Conservation (phyloP, 2,113 vertebrate species). For the Pedetes capensis region DNA sequence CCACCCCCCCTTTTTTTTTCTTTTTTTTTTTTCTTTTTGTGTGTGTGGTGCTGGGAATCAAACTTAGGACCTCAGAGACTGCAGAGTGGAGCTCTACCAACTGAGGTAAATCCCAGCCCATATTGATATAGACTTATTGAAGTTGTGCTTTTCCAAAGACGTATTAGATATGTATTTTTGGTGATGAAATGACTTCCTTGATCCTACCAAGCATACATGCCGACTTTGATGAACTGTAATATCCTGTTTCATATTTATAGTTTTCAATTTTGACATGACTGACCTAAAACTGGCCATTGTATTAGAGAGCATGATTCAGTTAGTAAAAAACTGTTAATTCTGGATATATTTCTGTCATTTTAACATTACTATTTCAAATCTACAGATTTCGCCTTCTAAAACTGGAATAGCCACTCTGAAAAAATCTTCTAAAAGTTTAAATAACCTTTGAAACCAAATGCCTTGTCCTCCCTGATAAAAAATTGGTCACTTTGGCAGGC, state of each 20-base stretch:
- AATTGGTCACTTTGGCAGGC: not conserved
- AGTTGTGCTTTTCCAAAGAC: not conserved
- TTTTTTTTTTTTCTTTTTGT: no score
- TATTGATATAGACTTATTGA: not conserved
- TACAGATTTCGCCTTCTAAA: not conserved
- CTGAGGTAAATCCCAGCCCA: no score
- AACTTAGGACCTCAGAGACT: no score
- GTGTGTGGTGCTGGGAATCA: no score
- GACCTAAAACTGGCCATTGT: not conserved
- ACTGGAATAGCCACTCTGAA: not conserved
- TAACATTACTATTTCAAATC: not conserved
- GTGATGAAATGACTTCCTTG: slow-evolving; percentile 32
- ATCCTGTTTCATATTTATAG: not conserved
- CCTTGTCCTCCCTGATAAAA: not conserved
- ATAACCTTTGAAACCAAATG: slow-evolving; percentile 21
- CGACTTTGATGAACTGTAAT: not conserved
- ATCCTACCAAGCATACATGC: not conserved
- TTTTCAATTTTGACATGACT: not conserved
- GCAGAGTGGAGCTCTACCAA: no score
- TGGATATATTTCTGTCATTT: not conserved
- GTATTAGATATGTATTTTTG: not conserved
- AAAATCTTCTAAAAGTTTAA: not conserved
- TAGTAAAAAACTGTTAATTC: not conserved
- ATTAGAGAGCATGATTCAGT: not conserved
- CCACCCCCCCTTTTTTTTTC: no score